Percentiles rank a stretch among this genome's conserved stretches.
Conservation (phyloP, 2,113 vertebrate species). For the Pavo muticus region DNA sequence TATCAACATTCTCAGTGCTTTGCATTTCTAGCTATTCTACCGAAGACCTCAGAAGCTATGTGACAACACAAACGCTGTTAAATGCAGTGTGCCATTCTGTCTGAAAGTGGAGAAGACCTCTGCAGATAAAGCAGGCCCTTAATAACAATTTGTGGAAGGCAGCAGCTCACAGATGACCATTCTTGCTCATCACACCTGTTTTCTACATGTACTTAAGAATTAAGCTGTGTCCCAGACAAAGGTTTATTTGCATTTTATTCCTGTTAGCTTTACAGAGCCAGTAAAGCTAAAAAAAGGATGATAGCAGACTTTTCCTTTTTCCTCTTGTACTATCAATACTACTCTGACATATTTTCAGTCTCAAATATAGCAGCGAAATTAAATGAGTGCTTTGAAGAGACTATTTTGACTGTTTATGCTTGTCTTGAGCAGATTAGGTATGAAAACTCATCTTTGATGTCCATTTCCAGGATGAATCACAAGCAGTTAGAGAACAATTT, state of each 20-base stretch:
- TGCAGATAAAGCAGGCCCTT: background rate
- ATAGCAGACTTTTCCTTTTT: background rate
- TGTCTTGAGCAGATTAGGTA: background rate
- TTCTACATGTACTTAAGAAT: background rate
- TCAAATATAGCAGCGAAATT: background rate
- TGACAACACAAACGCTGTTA: background rate
- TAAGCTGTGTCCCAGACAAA: background rate
- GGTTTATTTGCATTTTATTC: background rate
- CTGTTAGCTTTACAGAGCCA: background rate
- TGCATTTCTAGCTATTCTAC: background rate
- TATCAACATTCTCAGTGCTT: background rate
- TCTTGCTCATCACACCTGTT: background rate
- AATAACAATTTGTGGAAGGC: background rate
- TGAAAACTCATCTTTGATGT: background rate
- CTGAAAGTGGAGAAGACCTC: background rate
- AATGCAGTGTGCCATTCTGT: background rate
- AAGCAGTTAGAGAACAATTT: background rate
- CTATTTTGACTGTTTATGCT: background rate
- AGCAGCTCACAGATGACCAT: background rate
- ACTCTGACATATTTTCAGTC: background rate
- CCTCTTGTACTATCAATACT: rapidly evolving
- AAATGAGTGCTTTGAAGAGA: background rate
- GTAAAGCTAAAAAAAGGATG: background rate
- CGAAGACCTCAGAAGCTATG: background rate
- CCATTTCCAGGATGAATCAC: background rate